Base-by-base conservation (phyloP, 1,140 invertebrate genomes). In the Melipona quadrifasciata region DNA sequence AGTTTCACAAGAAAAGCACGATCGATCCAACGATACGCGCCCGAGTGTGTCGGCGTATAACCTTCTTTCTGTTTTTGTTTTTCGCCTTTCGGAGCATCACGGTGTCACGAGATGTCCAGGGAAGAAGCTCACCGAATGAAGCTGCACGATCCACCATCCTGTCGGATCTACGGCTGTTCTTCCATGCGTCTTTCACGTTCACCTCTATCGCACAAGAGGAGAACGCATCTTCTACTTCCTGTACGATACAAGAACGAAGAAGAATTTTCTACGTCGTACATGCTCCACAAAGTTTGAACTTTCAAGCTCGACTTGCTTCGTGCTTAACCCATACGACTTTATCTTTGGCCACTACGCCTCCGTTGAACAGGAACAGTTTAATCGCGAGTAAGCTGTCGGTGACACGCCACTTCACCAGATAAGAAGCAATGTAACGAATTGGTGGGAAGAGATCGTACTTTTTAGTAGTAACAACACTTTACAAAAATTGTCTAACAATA, bases 31-130 rank as follows among this genome's bases (percentile, higher is more conserved):
- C 27, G 58, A 64, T 24, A 70, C 55, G 65, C 79, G 70, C 55
- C 82, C 72, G 61, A 61, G 80, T 85, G 73, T 81, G 76, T 82
- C 79, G 57, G 80, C 65, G 55, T 82, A 31, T 31, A 85, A 85
- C 80, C 79, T 85, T 82, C 72, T 85, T 82, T 79, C 79, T 85
- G 84, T 85, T 85, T 85, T 85, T 85, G 65, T 85, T 85, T n/a
- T 85, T 80, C 53, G 67, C 53, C 64, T 47, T 24, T 72, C 31
- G 27, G 47, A 24, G 12, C 3, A 21, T 39, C 39, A 39, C 17
- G 17, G 34, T n/a, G 68, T 73, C 58, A 51, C 57, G 53, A 57
- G 77, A 2, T 12, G 31, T 75, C n/a, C 34, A 51, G 17, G 65
- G 80, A 68, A 74, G 80, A 68, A 76, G 47, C 19, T 58, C 21